Base-by-base conservation (phyloP, 1,140 invertebrate species). In the Neoseiulus cucumeris region DNA sequence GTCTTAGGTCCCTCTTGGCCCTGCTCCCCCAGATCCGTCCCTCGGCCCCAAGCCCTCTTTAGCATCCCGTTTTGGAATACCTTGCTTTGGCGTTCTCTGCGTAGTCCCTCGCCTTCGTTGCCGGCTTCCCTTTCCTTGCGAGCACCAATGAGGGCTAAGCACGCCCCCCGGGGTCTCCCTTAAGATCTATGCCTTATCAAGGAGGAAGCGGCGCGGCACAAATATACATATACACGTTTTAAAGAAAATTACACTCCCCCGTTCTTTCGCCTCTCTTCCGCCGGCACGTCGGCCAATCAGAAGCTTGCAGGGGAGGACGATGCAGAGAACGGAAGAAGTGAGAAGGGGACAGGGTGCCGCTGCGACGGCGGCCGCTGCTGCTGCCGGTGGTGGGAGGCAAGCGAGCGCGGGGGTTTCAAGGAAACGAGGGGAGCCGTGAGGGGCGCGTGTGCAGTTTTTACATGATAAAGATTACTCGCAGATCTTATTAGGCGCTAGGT, bases 151-250 rank as follows among this genome's bases (percentile, higher is more conserved):
- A 59, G 51, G 25, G 51, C 51, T 25, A 59, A 59, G 51, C 51
- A 59, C 51, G 51, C 51, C 51, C 51, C 22, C 51, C 51, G 51
- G 51, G 51, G 51, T 25, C 51, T 59, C 51, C 51, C 51, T 59
- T 59, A 59, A 59, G 51, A 59, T 59, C 14, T 59, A 59, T 59
- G 51, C 51, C 51, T 59, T 59, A 59, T 59, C 51, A 59, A 59
- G 51, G 12, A 17, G 25, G 45, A 47, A 39, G 33, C 22, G 22
- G 25, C 22, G 22, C 22, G 51, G 51, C 51, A 25, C 51, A 59
- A 59, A 59, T 59, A 59, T 59, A 59, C 51, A 59, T 59, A 59
- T 59, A 59, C 51, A 59, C 14, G 51, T 59, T 59, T 59, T 59
- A 59, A 59, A 59, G 51, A 59, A 59, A 59, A 59, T 59, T 59